A percentile compares a stretch with the other conserved stretches of the same genome.
phyloP scores from a whole-genome alignment of 1,140 invertebrate genomes.

The Agrypnia vestita region DNA sequence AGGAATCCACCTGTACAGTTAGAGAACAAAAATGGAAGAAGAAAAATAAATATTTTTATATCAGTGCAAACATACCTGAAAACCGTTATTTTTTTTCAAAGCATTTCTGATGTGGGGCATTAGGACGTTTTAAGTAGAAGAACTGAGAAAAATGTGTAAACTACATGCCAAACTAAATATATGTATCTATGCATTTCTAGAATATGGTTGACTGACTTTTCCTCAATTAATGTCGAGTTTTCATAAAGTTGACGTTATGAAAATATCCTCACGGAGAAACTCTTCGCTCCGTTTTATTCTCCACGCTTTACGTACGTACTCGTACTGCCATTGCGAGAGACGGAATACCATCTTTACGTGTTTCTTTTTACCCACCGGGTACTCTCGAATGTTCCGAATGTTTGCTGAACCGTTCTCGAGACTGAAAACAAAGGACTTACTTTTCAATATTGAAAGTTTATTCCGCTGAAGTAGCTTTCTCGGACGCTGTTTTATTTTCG shows the following conservation, averaged over 20 bases:
- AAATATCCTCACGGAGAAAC: neutral
- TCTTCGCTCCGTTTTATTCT: neutral
- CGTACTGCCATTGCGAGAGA: neutral
- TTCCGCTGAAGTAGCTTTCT: slow-evolving; percentile 33
- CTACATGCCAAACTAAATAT: no score
- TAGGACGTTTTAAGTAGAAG: no score
- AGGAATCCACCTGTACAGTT: no score
- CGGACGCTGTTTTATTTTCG: slow-evolving; percentile 24
- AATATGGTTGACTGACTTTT: neutral
- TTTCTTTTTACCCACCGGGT: neutral
- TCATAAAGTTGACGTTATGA: neutral
- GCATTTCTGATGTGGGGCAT: no score
- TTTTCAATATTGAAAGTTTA: slow-evolving; percentile 41
- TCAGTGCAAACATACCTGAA: no score
- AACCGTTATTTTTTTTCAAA: no score
- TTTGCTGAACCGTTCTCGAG: slow-evolving; percentile 24
- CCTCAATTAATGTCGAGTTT: neutral
- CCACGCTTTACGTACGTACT: neutral
- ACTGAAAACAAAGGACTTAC: slow-evolving; percentile 29
- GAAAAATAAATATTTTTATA: no score
- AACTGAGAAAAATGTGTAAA: no score
- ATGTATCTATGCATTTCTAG: no score
- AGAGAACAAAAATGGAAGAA: no score
- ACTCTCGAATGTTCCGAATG: slow-evolving; percentile 15
- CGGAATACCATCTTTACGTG: neutral